Percentiles rank a stretch among this genome's conserved stretches.
Evolutionary conservation across 2,888 invertebrate species (phyloP).

Genomic region (Macropis europaea): DNA sequence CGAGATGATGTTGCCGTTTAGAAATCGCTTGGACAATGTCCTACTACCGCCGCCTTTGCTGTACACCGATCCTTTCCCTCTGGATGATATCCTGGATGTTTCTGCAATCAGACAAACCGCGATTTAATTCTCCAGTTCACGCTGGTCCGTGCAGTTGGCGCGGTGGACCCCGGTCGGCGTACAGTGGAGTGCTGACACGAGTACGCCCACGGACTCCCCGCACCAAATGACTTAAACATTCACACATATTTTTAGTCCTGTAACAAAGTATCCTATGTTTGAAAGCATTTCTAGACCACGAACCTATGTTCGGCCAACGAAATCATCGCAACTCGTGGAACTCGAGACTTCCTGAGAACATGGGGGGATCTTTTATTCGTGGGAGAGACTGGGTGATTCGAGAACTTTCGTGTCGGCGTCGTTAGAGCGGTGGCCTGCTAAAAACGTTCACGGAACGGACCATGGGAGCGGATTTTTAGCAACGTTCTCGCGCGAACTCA

Average conservation of each 20-base stretch:
- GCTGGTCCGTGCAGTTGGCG: too few species aligned
- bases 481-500: background rate
- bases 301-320: slow-evolving; percentile 32
- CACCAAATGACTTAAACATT: too few species aligned
- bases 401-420: background rate
- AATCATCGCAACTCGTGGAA: slow-evolving; percentile 35
- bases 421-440: slow-evolving; percentile 38
- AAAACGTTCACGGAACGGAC: slow-evolving; percentile 44
- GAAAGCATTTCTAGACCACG: too few species aligned
- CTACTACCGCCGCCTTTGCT: slow-evolving; percentile 78
- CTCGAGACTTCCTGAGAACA: background rate
- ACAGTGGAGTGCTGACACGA: too few species aligned
- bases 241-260: too few species aligned
- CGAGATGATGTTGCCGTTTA: slow-evolving; percentile 75
- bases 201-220: too few species aligned
- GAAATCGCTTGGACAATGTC: slow-evolving; percentile 73
- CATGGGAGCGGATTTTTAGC: slow-evolving; percentile 46
- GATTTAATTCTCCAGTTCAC: too few species aligned
- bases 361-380: too few species aligned
- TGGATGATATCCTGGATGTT: slow-evolving; percentile 92
- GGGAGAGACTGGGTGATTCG: background rate
- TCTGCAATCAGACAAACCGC: slow-evolving; percentile 82
- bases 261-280: too few species aligned
- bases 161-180: too few species aligned
- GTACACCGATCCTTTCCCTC: slow-evolving; percentile 85